Evolutionary conservation across 2,797 vertebrate genomes (phyloP).

Genomic region (Echeneis naucrates): DNA sequence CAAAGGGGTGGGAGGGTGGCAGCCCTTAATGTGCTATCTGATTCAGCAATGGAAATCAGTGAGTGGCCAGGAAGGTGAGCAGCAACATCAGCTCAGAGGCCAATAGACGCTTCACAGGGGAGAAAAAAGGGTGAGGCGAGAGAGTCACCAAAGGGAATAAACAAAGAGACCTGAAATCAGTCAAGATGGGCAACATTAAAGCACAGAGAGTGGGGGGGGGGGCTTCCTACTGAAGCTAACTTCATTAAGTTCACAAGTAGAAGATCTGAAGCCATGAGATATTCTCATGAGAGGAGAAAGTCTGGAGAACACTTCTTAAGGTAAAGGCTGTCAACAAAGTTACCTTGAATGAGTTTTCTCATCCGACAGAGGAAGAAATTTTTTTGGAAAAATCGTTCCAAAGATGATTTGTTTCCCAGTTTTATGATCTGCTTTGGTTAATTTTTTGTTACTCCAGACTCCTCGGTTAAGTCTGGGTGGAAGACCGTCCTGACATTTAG

Average conservation of each 20-base stretch:
- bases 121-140: not conserved
- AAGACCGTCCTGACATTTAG: not conserved
- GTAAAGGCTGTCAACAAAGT: not conserved
- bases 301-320: not conserved
- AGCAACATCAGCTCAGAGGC: slow-evolving; percentile 16
- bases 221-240: slow-evolving; percentile 50
- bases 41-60: slow-evolving; percentile 51
- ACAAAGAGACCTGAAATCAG: slow-evolving; percentile 43
- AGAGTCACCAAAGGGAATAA: slow-evolving; percentile 37
- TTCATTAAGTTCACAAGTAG: slow-evolving; percentile 49
- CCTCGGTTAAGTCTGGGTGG: not conserved
- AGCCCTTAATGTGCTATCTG: slow-evolving; percentile 35
- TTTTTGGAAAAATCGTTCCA: too few relatives aligned
- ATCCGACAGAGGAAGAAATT: too few relatives aligned
- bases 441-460: not conserved
- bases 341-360: not conserved
- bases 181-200: slow-evolving; percentile 44
- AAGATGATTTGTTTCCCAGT: too few relatives aligned
- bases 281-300: slow-evolving; percentile 17
- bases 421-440: not conserved
- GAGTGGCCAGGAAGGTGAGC: slow-evolving; percentile 49
- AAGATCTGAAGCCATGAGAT: slow-evolving; percentile 19
- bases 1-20: slow-evolving; percentile 47
- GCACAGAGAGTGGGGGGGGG: slow-evolving; percentile 37
- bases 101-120: not conserved